A percentile compares a stretch with the other conserved stretches of the same genome.
phyloP scores from a whole-genome alignment of 2,888 invertebrate species.

The Microdon myrmicae region DNA sequence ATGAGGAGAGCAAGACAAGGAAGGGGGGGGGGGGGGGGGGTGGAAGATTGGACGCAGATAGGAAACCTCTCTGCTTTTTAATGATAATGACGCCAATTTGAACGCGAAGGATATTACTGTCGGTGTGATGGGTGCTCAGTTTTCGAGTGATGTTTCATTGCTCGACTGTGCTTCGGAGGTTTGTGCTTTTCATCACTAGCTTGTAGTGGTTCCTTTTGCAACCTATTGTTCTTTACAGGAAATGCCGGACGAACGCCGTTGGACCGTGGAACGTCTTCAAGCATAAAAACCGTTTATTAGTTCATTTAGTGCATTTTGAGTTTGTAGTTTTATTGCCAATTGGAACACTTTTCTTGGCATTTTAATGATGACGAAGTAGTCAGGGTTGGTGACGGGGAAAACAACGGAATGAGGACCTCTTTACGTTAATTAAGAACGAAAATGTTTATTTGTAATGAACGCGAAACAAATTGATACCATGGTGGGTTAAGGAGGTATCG shows the following conservation, averaged over 20 bases:
- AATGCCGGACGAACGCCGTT: neutral
- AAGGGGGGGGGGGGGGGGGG: too few relatives aligned
- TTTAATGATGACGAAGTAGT: slow-evolving; percentile 49
- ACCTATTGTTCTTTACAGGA: slow-evolving; percentile 32
- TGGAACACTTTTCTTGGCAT: slow-evolving; percentile 48
- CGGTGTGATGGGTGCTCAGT: slow-evolving; percentile 3
- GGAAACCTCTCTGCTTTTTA: slow-evolving; percentile 54
- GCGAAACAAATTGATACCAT: too few relatives aligned
- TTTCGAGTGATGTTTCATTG: slow-evolving; percentile 10
- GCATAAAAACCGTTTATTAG: slow-evolving; percentile 37
- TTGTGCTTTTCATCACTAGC: slow-evolving; percentile 24
- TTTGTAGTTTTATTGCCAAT: slow-evolving; percentile 49
- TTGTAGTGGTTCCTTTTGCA: slow-evolving; percentile 42
- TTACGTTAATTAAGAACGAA: neutral
- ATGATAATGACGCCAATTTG: slow-evolving; percentile 58
- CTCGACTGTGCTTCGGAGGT: slow-evolving; percentile 3
- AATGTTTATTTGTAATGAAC: slow-evolving; percentile 4
- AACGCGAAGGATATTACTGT: slow-evolving; percentile 46
- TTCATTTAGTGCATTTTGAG: slow-evolving; percentile 49
- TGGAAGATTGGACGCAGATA: too few relatives aligned
- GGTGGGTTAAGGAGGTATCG: too few relatives aligned
- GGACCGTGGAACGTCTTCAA: slow-evolving; percentile 7
- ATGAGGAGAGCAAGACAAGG: slow-evolving; percentile 36
- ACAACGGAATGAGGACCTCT: neutral
- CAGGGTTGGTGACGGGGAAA: neutral